Conservation (phyloP, 2,113 vertebrate species). For the Prunella himalayana region DNA sequence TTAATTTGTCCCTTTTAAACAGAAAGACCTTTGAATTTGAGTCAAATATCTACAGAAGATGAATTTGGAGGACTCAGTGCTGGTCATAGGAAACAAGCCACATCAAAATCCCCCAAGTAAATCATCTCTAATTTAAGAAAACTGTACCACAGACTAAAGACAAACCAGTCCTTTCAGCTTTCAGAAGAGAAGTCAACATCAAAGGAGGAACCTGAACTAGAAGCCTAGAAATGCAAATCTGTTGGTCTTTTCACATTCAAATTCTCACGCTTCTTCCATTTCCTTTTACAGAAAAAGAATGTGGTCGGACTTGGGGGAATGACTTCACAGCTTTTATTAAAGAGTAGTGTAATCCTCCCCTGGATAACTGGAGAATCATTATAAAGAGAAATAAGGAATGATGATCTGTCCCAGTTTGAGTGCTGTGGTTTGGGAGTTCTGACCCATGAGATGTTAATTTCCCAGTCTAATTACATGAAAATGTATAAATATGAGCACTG, state of each 20-base stretch:
- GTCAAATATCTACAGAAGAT: slow-evolving; percentile 4
- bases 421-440: neutral
- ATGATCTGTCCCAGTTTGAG: neutral
- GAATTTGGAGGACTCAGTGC: neutral
- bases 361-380: neutral
- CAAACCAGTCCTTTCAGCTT: slow-evolving; percentile 45
- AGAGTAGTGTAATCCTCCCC: neutral
- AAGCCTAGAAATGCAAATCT: slow-evolving; percentile 34
- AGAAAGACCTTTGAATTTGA: neutral
- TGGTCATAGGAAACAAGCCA: slow-evolving; percentile 27
- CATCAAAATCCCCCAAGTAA: slow-evolving; percentile 9
- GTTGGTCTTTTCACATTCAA: slow-evolving; percentile 15
- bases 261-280: slow-evolving; percentile 11
- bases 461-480: neutral
- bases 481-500: neutral
- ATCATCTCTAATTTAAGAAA: slow-evolving; percentile 44
- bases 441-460: neutral
- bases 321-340: slow-evolving; percentile 8
- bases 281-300: slow-evolving; percentile 12
- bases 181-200: slow-evolving; percentile 13
- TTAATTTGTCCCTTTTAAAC: neutral
- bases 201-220: neutral
- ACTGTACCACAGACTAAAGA: neutral
- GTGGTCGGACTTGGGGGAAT: neutral
- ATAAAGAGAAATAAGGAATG: neutral